These are phyloP conservation scores for Anthonomus grandis DNA, from an alignment of 1,140 invertebrate species.

Conservation along the genomic window DNA sequence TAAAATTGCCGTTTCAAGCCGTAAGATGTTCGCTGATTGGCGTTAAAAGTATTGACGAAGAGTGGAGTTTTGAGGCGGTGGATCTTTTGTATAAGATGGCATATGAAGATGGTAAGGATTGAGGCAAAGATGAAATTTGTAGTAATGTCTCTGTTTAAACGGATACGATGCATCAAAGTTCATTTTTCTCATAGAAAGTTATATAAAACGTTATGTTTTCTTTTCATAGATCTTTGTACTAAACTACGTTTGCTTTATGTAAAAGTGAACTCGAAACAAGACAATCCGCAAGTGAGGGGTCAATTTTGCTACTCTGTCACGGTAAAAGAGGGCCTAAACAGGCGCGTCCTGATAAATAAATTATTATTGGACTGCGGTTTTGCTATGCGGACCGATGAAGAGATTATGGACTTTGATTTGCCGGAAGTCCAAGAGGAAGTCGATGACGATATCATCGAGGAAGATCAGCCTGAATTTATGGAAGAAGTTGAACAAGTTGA, in stretches of 20 bases:
- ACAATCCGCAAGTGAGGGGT: background rate
- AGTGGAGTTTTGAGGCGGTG: constrained; percentile 33
- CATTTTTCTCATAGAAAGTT: background rate
- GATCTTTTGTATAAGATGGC: constrained; percentile 36
- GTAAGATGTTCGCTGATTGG: constrained; percentile 39
- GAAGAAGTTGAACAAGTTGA: constrained; percentile 12
- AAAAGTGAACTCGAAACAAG: constrained; percentile 18
- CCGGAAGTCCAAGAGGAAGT: background rate
- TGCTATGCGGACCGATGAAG: constrained; percentile 19
- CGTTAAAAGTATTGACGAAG: constrained; percentile 20
- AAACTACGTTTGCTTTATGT: constrained; percentile 26
- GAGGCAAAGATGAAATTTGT: too few relatives aligned
- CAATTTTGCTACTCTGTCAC: constrained; percentile 33
- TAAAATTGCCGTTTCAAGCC: constrained; percentile 36
- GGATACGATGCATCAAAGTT: too few relatives aligned
- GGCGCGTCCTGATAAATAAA: constrained; percentile 30
- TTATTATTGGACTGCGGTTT: constrained; percentile 39
- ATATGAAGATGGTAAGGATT: constrained; percentile 27
- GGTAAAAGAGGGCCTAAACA: constrained; percentile 32
- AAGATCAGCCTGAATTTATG: constrained; percentile 15
- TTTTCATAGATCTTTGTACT: background rate
- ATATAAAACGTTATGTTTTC: background rate
- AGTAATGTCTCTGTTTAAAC: too few relatives aligned
- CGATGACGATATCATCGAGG: constrained; percentile 10
- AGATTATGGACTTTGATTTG: constrained; percentile 34